Conservation (phyloP, 1,140 invertebrate genomes). For the Agrypnia vestita region DNA sequence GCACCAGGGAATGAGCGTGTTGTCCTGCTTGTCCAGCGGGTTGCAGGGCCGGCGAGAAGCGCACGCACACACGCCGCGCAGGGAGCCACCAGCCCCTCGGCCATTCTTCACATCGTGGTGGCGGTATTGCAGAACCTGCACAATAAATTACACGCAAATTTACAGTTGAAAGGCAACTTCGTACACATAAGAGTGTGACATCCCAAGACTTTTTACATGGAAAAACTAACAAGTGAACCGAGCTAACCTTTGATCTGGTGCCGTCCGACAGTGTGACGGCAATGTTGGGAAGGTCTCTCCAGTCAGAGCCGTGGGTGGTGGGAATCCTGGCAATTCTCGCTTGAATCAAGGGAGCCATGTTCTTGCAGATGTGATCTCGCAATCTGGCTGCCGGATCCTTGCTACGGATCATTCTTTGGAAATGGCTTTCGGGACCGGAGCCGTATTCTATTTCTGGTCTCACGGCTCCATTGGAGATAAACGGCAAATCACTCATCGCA, state of each 20-base stretch:
- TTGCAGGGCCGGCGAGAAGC: constrained; percentile 79
- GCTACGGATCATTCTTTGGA: constrained; percentile 83
- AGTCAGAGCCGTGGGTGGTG: constrained; percentile 84
- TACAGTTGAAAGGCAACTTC: too few relatives aligned
- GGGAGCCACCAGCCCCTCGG: constrained; percentile 71
- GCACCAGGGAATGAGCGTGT: constrained; percentile 93
- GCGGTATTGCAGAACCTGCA: constrained; percentile 77
- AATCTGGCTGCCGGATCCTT: constrained; percentile 75
- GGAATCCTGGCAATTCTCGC: constrained; percentile 87
- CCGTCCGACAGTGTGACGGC: constrained; percentile 82
- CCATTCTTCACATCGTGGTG: constrained; percentile 83
- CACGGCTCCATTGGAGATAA: constrained; percentile 83
- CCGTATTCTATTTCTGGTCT: constrained; percentile 82
- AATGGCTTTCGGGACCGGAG: constrained; percentile 82
- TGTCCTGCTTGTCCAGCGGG: constrained; percentile 84
- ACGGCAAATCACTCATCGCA: constrained; percentile 88
- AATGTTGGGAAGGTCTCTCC: constrained; percentile 91
- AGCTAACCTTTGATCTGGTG: constrained; percentile 73
- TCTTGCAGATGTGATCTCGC: constrained; percentile 89
- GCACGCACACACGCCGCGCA: constrained; percentile 88
- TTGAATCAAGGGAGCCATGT: constrained; percentile 86
- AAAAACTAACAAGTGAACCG: constrained; percentile 5
- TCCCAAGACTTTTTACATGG: too few relatives aligned
- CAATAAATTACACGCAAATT: background rate
- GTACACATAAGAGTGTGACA: too few relatives aligned